Evolutionary conservation across 1,140 invertebrate genomes (phyloP).

Genomic region (Neuroterus valhalla): DNA sequence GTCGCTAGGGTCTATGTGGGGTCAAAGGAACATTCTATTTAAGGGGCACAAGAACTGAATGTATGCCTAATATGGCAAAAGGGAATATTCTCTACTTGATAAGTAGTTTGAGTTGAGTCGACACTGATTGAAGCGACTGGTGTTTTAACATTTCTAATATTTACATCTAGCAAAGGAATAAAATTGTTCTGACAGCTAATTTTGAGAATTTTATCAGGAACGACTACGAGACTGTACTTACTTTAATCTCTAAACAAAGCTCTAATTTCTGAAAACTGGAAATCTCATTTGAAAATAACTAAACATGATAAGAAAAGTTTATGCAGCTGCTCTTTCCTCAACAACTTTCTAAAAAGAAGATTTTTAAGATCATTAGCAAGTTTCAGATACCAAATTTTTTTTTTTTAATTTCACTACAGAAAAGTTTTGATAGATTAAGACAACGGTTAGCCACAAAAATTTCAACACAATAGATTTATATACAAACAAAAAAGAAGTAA

Average conservation of each 20-base stretch:
- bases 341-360: too few relatives aligned
- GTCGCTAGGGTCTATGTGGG: conserved; percentile 15
- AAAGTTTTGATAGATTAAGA: too few relatives aligned
- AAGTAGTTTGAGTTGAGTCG: conserved; percentile 39
- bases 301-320: too few relatives aligned
- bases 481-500: background rate
- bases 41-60: conserved; percentile 7
- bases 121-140: conserved; percentile 41
- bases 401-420: too few relatives aligned
- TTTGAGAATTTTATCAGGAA: conserved; percentile 31
- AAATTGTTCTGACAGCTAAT: conserved; percentile 25
- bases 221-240: too few relatives aligned
- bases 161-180: background rate
- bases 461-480: background rate
- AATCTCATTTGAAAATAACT: too few relatives aligned
- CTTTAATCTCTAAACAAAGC: too few relatives aligned
- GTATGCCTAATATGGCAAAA: conserved; percentile 12
- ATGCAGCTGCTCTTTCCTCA: too few relatives aligned
- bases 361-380: too few relatives aligned
- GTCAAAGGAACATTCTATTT: conserved; percentile 17
- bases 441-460: conserved; percentile 1
- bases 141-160: conserved; percentile 34
- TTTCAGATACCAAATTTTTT: too few relatives aligned
- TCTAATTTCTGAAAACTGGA: too few relatives aligned
- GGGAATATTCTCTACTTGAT: conserved; percentile 8